Evolutionary conservation across 2,113 vertebrate genomes (phyloP), one percentile per base, ranked within the genome.

Genomic region (Takifugu flavidus): DNA sequence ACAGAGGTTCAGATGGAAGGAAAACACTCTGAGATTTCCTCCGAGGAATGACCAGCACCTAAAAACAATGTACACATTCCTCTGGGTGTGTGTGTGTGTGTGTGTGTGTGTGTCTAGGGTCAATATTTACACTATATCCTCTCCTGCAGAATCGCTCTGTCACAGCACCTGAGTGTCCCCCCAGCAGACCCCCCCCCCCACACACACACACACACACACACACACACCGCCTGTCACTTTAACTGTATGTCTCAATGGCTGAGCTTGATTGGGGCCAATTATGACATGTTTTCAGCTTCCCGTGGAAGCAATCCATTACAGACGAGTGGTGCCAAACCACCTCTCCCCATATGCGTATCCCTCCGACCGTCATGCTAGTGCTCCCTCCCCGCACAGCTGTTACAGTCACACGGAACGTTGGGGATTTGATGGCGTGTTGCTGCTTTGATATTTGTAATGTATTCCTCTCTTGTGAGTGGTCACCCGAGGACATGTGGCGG

Each of bases 121-220:
- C 85, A 86, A 86, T 86, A 83, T 88, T 87, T 87, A 85, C 85
- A 86, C 83, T 82, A 80, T 78, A 79, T 77, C 71, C 59, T 81
- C 65, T 74, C 78, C 58, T 71, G 65, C 64, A 70, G 74, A 78
- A 74, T 73, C 53, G 54, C 61, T 78, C 72, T 69, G 75, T 82
- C 83, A 82, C 66, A 72, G 59, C 14, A 58, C 60, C 59, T 81
- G 46, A 80, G n/a, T 49, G 26, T 77, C 73, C 70, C 71, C 31
- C 28, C 29, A 57, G 20, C 31, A 39, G 34, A 13, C 39, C 50
- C 27, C n/a, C 10, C 42, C 14, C 15, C 52, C 13, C 60, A n/a
- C n/a, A n/a, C n/a, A n/a, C n/a, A 15, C 46, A 13, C 59, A 54
- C 4, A 54, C 2, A 25, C 6, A 44, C 29, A 3, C 6, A 3